These are phyloP conservation scores for Paelopatides confundens DNA, from an alignment of 53 echinoderm and acorn worm genomes.

Conservation along the genomic window DNA sequence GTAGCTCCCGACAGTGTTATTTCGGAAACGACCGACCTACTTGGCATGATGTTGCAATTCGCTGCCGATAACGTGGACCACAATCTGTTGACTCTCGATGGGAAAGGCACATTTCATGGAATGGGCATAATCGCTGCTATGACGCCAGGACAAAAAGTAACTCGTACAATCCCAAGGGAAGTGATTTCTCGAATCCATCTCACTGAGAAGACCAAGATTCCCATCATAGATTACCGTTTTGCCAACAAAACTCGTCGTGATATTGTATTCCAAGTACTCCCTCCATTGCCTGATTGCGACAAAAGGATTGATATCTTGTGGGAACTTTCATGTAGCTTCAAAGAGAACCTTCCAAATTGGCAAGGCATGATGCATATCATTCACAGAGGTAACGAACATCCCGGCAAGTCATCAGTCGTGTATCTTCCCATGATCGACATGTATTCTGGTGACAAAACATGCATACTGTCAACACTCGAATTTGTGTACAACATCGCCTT, in stretches of 20 bases:
- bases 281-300: background rate
- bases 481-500: background rate
- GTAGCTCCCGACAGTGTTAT: too few species aligned
- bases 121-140: constrained; percentile 76
- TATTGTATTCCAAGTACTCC: constrained; percentile 31
- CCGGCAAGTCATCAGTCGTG: constrained; percentile 58
- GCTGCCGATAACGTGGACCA: constrained; percentile 77
- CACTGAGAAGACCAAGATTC: background rate
- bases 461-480: constrained; percentile 52
- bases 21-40: too few species aligned
- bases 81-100: constrained; percentile 74
- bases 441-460: constrained; percentile 51
- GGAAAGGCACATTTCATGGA: constrained; percentile 74
- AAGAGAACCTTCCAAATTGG: constrained; percentile 18
- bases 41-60: too few species aligned
- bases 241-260: background rate
- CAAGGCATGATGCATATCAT: constrained; percentile 53
- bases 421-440: constrained; percentile 71
- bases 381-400: constrained; percentile 37
- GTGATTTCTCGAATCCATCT: constrained; percentile 46
- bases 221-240: background rate
- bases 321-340: constrained; percentile 12
- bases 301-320: constrained; percentile 36
- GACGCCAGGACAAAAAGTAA: constrained; percentile 60
- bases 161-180: constrained; percentile 40